A percentile compares a stretch with the other conserved stretches of the same genome.
Conservation (phyloP, 2,113 vertebrate species). For the Theristicus caerulescens region DNA sequence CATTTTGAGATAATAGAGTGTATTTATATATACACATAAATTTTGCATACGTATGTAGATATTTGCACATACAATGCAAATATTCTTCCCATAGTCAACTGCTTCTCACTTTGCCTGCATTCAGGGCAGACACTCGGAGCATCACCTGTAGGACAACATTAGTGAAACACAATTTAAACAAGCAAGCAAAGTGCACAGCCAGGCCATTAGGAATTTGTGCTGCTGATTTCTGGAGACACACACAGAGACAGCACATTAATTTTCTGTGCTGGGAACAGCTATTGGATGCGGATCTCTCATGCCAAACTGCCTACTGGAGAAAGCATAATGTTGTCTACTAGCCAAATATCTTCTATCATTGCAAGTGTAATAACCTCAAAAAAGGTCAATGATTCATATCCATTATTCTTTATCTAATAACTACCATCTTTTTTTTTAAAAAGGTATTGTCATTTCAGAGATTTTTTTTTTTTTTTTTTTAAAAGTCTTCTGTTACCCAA, state of each 20-base stretch:
- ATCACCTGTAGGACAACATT: not conserved
- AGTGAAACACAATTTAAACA: not conserved
- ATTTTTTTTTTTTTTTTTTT: not conserved
- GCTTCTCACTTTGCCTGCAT: not conserved
- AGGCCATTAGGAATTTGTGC: not conserved
- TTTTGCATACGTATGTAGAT: not conserved
- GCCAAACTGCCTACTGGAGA: not conserved
- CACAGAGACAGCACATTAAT: not conserved
- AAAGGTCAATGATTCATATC: not conserved
- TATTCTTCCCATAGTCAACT: not conserved
- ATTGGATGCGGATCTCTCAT: fast-evolving
- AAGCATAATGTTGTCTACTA: not conserved
- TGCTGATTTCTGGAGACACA: not conserved
- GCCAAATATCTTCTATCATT: not conserved
- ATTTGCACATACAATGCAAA: not conserved
- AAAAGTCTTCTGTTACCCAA: not conserved
- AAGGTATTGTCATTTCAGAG: not conserved
- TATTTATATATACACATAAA: not conserved
- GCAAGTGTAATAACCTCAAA: not conserved
- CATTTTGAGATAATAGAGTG: not conserved
- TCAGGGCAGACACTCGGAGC: not conserved
- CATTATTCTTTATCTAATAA: not conserved
- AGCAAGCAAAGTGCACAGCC: not conserved
- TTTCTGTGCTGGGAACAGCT: not conserved
- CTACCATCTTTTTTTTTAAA: not conserved